Evolutionary conservation across 2,888 invertebrate genomes (phyloP), one percentile per base, ranked within the genome.

Genomic region (Eulithis testata): DNA sequence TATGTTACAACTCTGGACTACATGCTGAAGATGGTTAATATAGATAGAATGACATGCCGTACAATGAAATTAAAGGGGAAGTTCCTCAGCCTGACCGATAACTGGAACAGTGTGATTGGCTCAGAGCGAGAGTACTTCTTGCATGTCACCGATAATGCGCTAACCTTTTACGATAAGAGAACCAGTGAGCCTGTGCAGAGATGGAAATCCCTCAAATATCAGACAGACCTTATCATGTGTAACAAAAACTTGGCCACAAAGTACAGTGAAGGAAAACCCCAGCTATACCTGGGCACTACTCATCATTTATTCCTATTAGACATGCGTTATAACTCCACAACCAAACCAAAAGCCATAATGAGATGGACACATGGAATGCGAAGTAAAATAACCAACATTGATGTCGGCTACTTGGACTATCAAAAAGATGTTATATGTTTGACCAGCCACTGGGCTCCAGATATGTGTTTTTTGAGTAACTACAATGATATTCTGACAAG

Each of bases 281-380:
- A 81, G 12, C 52, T 92, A 3, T 93, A 91, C 68, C 75, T 89
- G 9, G 87, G 84, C 0, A 87, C 90, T 0, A 83, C 87, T 37
- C 93, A 93, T 62, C 87, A 90, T 69, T 58, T 91, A 0, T 88
- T 91, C 53, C 68, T 89, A 12, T 79, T 89, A 78, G 93, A 93
- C 70, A 70, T 90, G 66, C 76, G 93, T 11, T 85, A 79, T 66
- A 72, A 72, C 45, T 76, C 76, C 47, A 76, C 53, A n/a, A 76
- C 76, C 5, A 76, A 83, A 52, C 73, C 85, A 0, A 84, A 80
- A 69, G 77, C 90, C 0, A 77, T 91, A 4, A 93, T 93, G 71
- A 87, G 94, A 66, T 95, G 94, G 94, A 94, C 91, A 0, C 95
- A 95, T 70, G 93, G 94, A 5, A 93, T 94, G 80, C 88, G 92